Evolutionary conservation across 2,113 vertebrate genomes (phyloP).

Genomic region (Fregetta grallaria): DNA sequence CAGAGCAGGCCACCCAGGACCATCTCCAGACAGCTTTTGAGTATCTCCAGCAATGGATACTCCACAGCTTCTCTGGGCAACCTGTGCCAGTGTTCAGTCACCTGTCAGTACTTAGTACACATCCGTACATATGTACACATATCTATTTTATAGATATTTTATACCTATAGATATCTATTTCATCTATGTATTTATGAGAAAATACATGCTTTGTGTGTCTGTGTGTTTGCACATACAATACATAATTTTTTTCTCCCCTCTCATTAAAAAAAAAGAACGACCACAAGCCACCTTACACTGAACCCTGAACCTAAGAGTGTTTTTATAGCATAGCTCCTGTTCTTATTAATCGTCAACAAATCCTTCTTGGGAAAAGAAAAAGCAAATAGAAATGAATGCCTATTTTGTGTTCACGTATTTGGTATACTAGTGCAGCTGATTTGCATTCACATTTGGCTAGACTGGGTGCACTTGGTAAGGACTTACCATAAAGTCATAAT

Average conservation of each 20-base stretch:
- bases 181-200: background rate
- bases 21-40: background rate
- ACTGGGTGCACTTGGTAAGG: background rate
- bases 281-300: background rate
- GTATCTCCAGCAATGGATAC: background rate
- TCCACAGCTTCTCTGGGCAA: background rate
- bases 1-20: background rate
- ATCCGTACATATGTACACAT: accelerated
- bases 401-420: background rate
- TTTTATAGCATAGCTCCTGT: background rate
- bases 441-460: background rate
- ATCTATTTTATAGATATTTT: background rate
- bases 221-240: background rate
- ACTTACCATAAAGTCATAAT: background rate
- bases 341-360: background rate
- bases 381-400: background rate
- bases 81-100: background rate
- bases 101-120: too few relatives aligned
- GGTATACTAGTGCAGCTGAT: background rate
- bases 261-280: background rate
- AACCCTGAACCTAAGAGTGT: background rate
- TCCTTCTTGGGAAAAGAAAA: background rate
- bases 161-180: background rate
- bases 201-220: background rate
- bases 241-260: background rate